phyloP scores from a whole-genome alignment of 2,888 invertebrate genomes.

The Rugalucina vietnamica region DNA sequence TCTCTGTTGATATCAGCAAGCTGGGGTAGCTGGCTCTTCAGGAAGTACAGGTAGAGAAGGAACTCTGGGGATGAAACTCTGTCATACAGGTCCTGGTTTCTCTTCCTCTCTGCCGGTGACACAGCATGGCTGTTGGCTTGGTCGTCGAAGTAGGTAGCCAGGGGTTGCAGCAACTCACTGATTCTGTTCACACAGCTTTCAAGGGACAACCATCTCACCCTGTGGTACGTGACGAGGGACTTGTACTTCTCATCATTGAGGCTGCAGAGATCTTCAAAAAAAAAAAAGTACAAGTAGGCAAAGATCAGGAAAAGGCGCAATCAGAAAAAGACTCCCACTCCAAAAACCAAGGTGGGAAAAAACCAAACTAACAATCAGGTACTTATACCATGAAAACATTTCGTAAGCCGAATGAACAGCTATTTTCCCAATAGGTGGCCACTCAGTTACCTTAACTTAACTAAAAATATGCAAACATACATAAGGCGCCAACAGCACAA shows the following conservation, averaged over 20 bases:
- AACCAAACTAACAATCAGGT: no score
- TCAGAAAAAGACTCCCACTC: no score
- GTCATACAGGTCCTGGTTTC: not conserved
- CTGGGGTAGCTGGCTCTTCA: not conserved
- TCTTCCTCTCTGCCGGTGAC: not conserved
- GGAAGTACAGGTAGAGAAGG: not conserved
- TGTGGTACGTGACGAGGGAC: not conserved
- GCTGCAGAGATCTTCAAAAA: not conserved
- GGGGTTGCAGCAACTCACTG: not conserved
- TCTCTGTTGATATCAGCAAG: not conserved
- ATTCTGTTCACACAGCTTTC: not conserved
- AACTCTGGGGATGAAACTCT: slow-evolving; percentile 3
- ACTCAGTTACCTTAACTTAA: no score
- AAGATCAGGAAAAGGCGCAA: no score
- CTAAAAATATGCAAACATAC: no score
- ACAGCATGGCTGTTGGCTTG: not conserved
- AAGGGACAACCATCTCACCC: not conserved
- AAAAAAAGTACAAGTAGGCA: no score
- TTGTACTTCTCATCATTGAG: not conserved
- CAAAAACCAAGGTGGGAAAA: no score
- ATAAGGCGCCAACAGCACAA: no score
- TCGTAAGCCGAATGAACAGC: no score
- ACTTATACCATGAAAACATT: no score
- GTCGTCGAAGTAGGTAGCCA: not conserved
- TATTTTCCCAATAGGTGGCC: no score